A percentile compares a stretch with the other conserved stretches of the same genome.
phyloP scores from a whole-genome alignment of 2,888 invertebrate species.

The Dioctria rufipes region DNA sequence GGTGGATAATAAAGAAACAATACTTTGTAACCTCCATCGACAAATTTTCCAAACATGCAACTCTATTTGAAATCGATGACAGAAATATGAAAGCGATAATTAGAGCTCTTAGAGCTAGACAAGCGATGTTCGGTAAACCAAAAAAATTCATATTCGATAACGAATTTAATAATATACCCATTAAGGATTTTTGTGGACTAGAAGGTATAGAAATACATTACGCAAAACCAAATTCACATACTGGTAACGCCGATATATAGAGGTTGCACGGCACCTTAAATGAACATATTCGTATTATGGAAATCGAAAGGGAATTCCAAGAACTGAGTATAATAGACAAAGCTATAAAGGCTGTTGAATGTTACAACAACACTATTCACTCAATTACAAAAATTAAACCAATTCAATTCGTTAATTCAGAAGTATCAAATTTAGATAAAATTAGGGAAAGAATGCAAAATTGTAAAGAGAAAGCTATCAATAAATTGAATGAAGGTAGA shows the following conservation, averaged over 20 bases:
- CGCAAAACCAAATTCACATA: background rate
- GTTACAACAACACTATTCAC: background rate
- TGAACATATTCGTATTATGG: background rate
- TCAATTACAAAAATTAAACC: slow-evolving; percentile 5
- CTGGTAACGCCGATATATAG: background rate
- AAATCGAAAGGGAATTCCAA: background rate
- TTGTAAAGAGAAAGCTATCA: background rate
- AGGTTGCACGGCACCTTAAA: background rate
- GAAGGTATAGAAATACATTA: background rate
- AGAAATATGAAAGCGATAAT: too few species aligned
- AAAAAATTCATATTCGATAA: background rate
- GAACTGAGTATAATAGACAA: background rate
- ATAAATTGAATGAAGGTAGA: background rate
- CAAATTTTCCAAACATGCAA: too few species aligned
- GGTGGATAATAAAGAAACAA: slow-evolving; percentile 5
- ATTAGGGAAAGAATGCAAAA: background rate
- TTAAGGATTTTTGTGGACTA: background rate
- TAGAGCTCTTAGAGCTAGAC: too few species aligned
- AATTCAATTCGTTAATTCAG: background rate
- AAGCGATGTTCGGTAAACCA: background rate
- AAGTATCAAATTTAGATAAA: background rate
- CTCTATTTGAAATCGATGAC: too few species aligned
- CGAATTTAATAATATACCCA: background rate
- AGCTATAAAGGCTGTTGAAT: background rate
- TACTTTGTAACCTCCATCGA: background rate